Base-by-base conservation (phyloP, 92 coral and sea anemone species). In the Porites lobata region DNA sequence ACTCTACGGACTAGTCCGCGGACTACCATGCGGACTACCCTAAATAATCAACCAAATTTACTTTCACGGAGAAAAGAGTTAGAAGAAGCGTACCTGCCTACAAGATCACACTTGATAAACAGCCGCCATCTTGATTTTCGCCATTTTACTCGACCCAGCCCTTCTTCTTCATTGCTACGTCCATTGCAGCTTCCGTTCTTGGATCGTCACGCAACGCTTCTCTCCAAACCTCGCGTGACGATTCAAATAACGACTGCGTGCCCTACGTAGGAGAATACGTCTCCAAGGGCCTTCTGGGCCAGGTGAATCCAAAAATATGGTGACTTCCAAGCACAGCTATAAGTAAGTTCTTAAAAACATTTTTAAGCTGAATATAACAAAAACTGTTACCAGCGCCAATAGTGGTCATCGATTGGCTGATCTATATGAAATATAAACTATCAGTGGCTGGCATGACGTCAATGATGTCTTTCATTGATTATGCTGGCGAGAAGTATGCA, bases 81-180 rank as follows among this genome's bases (percentile, higher is more conserved):
- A n/a, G n/a, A n/a, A n/a, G n/a, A n/a, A n/a, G n/a, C n/a, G n/a
- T n/a, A n/a, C n/a, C n/a, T n/a, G n/a, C n/a, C n/a, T n/a, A n/a
- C n/a, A n/a, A n/a, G n/a, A n/a, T n/a, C n/a, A n/a, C n/a, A n/a
- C n/a, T n/a, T n/a, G n/a, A n/a, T n/a, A n/a, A n/a, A n/a, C n/a
- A n/a, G n/a, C n/a, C 13, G 58, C 58, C 58, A 53, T 53, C 69
- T 65, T 65, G 69, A 65, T 65, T 65, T 65, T 65, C 38, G 69
- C 69, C 69, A 65, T 65, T 65, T 65, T 65, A 7, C 69, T 65
- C 69, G 69, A 65, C 69, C 69, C 69, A 65, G 69, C 69, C 69
- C 69, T 65, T 65, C 69, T 65, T 18, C 32, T 1, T 65, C 69
- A 15, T 18, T 65, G 24, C 69, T 2, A 15, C 69, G 69, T 65